Percentiles rank a stretch among this genome's conserved stretches.
Evolutionary conservation across 2,888 invertebrate genomes (phyloP).

Genomic region (Macrophya alboannulata): DNA sequence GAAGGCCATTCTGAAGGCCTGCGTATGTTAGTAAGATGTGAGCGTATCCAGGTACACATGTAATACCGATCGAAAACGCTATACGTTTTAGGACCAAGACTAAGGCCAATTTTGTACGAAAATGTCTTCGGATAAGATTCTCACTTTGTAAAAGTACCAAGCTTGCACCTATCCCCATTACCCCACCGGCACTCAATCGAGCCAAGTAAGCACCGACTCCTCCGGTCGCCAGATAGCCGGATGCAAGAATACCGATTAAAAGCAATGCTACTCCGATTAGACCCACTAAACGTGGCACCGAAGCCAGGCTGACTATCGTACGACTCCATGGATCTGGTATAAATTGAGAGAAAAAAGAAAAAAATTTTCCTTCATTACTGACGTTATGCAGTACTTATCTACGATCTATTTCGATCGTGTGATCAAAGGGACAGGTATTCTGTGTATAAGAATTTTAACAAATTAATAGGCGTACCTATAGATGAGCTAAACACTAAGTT

Average conservation of each 20-base stretch:
- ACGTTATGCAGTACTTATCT: background rate
- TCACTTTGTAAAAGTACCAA: conserved; percentile 71
- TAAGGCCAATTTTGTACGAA: conserved; percentile 67
- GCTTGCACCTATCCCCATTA: conserved; percentile 76
- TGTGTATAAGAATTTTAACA: background rate
- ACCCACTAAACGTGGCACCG: conserved; percentile 71
- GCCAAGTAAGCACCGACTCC: conserved; percentile 75
- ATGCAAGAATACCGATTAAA: conserved; percentile 71
- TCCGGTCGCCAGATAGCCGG: conserved; percentile 75
- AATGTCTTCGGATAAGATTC: conserved; percentile 69
- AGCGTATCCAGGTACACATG: conserved; percentile 69
- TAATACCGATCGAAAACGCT: conserved; percentile 68
- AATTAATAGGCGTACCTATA: background rate
- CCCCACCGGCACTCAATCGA: conserved; percentile 74
- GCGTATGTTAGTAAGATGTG: conserved; percentile 65
- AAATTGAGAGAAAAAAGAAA: conserved; percentile 4
- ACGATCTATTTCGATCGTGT: background rate
- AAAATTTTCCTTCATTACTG: conserved; percentile 19
- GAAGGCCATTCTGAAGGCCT: conserved; percentile 66
- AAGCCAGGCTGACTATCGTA: conserved; percentile 80
- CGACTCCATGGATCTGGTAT: conserved; percentile 83
- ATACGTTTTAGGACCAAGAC: conserved; percentile 69
- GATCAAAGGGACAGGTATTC: background rate
- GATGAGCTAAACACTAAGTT: background rate
- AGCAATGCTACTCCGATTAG: conserved; percentile 72